phyloP scores from a whole-genome alignment of 2,113 vertebrate species.

The Canis aureus region DNA sequence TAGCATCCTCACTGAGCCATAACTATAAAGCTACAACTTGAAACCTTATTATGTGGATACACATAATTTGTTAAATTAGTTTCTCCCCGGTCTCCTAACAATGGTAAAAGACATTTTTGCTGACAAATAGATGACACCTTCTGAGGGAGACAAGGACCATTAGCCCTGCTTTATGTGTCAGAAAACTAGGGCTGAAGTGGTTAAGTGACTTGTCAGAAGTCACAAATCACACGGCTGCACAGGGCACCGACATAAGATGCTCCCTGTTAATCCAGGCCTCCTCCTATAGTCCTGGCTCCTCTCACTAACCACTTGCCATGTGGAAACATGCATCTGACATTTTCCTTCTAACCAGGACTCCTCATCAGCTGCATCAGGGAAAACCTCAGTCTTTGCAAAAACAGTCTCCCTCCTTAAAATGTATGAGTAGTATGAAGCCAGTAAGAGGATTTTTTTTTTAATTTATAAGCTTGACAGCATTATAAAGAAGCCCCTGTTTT shows the following conservation, averaged over 20 bases:
- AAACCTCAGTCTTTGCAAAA: not conserved
- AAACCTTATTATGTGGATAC: fast-evolving
- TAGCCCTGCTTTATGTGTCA: not conserved
- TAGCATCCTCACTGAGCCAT: not conserved
- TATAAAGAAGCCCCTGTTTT: not conserved
- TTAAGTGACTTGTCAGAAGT: not conserved
- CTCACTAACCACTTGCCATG: not conserved
- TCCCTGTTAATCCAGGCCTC: not conserved
- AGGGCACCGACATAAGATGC: not conserved
- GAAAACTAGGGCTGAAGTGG: not conserved
- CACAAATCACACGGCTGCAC: not conserved
- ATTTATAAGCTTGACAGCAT: not conserved
- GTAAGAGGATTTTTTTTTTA: not conserved
- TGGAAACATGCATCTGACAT: not conserved
- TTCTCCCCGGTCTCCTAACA: not conserved
- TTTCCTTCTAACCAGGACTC: fast-evolving
- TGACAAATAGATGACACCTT: not conserved
- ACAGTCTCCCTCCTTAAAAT: not conserved
- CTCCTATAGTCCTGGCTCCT: not conserved
- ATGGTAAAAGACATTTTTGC: not conserved
- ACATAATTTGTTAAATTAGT: not conserved
- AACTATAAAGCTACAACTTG: not conserved
- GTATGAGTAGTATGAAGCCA: not conserved
- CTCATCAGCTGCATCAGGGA: not conserved
- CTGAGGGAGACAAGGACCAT: not conserved